Conservation (phyloP, 1,140 invertebrate genomes). For the Pseudachorutes palmiensis region DNA sequence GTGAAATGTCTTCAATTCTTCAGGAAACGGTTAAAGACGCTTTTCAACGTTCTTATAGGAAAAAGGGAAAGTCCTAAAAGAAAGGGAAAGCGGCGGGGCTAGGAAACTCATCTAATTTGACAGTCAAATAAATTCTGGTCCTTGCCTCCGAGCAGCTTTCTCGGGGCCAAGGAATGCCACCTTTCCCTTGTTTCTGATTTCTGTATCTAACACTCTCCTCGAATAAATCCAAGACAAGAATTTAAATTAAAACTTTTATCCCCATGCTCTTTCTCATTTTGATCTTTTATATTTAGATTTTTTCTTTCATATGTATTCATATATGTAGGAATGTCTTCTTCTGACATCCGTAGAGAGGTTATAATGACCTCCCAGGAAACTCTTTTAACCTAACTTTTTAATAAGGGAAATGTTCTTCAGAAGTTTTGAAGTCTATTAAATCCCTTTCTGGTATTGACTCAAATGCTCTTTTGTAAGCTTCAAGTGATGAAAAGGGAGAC, state of each 20-base stretch:
- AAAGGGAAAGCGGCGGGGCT: too few species aligned
- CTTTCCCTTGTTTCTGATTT: not conserved
- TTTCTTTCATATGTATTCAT: not conserved
- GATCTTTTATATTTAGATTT: not conserved
- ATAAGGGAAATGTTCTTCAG: too few species aligned
- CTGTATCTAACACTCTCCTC: not conserved
- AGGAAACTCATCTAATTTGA: not conserved
- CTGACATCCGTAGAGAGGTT: too few species aligned
- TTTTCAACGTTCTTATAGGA: too few species aligned
- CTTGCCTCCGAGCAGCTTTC: not conserved
- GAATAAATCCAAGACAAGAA: not conserved
- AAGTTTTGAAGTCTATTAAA: too few species aligned
- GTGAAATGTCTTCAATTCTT: not conserved
- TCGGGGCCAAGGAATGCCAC: not conserved
- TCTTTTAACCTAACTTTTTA: too few species aligned
- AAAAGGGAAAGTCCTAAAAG: not conserved
- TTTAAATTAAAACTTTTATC: not conserved
- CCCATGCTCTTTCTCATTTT: not conserved
- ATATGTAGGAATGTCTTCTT: too few species aligned
- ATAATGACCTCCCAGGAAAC: too few species aligned
- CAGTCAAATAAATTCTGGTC: slow-evolving; percentile 1
- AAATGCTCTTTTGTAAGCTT: too few species aligned
- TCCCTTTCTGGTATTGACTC: too few species aligned
- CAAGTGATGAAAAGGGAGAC: too few species aligned
- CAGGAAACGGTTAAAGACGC: not conserved